Base-by-base conservation (phyloP, 1,140 invertebrate species). In the Oryctes rhinoceros region DNA sequence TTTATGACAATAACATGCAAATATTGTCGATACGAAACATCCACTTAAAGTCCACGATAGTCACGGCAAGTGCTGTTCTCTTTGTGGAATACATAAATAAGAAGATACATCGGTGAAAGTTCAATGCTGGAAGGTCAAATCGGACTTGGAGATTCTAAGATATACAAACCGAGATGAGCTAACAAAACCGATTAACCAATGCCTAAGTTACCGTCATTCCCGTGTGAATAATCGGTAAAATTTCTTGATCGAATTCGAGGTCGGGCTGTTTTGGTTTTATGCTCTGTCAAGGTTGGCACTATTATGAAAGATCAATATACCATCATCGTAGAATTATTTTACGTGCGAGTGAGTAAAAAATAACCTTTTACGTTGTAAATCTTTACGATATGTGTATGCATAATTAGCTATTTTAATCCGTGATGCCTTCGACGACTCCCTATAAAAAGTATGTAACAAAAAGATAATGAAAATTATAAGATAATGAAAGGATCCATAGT, bases 211-310 rank as follows among this genome's bases (percentile, higher is more conserved):
- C 10, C 65, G 65, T 71, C 65, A 71, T 71, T 71, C 65, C 65
- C 65, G 65, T 71, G 65, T 71, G 65, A 71, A 71, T 71, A 71
- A 71, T 71, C 65, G 65, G 65, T 37, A 71, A 37, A 71, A 71
- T 37, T 37, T 71, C 65, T 71, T 71, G 65, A 71, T 71, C 65
- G 65, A 71, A 71, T 71, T 71, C 20, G 65, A 71, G 65, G 65
- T 35, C 65, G 65, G 65, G 20, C 11, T 13, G 65, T 35, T n/a
- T 37, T 37, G 65, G 10, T 10, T 71, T 24, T 71, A 18, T 59
- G 6, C 53, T 71, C 35, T 71, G 65, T 71, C 65, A 71, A 71
- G 65, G 65, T 35, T 71, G 65, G 7, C 4, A 71, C 13, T 35
- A 71, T 71, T 71, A 71, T 24, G 65, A 71, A 71, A 71, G 18